Evolutionary conservation across 2,797 vertebrate species (phyloP).

Genomic region (Meriones psammophilus): DNA sequence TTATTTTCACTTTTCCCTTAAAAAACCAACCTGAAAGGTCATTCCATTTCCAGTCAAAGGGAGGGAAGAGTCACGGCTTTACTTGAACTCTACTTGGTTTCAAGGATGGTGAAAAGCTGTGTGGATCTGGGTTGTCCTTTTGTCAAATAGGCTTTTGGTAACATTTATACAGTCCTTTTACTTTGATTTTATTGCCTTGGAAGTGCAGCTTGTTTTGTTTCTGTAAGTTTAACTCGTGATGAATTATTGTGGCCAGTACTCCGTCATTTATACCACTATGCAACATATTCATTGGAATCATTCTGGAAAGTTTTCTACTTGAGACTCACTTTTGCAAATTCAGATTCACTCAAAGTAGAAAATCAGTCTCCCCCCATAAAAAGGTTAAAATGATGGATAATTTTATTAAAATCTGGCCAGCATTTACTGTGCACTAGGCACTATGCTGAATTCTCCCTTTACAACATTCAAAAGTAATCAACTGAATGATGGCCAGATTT

Average conservation of each 20-base stretch:
- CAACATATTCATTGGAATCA: neutral
- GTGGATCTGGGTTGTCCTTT: neutral
- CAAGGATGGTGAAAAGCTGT: neutral
- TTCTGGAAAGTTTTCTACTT: neutral
- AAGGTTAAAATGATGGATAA: slow-evolving; percentile 1
- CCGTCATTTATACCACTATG: neutral
- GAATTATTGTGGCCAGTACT: neutral
- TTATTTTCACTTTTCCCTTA: neutral
- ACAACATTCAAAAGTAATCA: neutral
- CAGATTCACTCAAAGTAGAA: neutral
- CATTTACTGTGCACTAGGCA: neutral
- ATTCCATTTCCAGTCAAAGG: neutral
- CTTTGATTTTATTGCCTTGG: neutral
- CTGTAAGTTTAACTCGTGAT: neutral
- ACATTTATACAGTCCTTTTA: neutral
- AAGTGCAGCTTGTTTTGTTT: neutral
- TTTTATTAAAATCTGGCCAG: neutral
- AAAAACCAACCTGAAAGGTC: neutral
- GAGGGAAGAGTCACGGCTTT: neutral
- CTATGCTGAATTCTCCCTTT: neutral
- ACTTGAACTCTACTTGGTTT: neutral
- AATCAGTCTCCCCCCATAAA: neutral
- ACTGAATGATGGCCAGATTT: neutral
- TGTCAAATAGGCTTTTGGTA: neutral
- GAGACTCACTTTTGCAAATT: slow-evolving; percentile 36